Evolutionary conservation across 2,113 vertebrate genomes (phyloP), one percentile per base, ranked within the genome.

Genomic region (Antechinus stuartii): DNA sequence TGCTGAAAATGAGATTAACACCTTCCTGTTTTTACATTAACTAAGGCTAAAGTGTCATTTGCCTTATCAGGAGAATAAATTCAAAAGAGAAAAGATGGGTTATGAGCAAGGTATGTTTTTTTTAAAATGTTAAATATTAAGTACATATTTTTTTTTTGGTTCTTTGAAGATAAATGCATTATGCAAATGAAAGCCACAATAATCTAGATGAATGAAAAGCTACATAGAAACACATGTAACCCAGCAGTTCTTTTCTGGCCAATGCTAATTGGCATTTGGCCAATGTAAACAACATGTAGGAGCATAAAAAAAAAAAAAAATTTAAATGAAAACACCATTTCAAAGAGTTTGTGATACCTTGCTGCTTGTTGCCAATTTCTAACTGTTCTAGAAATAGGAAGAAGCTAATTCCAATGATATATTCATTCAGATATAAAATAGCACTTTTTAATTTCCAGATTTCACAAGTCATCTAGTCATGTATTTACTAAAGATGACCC

Each of bases 321-420:
- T 61, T 22, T 56, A 89, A 96, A 96, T 90, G 91, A 95, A 95
- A 94, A 57, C 6, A 55, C 89, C 23, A 61, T 57, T 56, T 96
- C 89, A 42, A 92, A 93, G 91, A 92, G 50, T 61, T 49, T 89
- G 89, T 47, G 91, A 96, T 97, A 91, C 54, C 53, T 94, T 91
- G 54, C 54, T 96, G 94, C 93, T 94, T 97, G 97, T 95, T 95
- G 95, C 96, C 96, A 97, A 93, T 96, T 96, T 90, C 91, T 94
- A 92, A 92, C 92, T 56, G 96, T 94, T 89, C 55, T 92, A 52
- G 94, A 95, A 96, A 92, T 54, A 96, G 95, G 96, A 94, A 30
- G 47, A 91, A 92, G 92, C 96, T 97, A 96, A 96, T 98, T 96
- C 96, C 97, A 97, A 96, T 96, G 94, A 97, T 97, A 98, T 98